Base-by-base conservation (phyloP, 2,113 vertebrate species). In the Trichomycterus rosablanca region DNA sequence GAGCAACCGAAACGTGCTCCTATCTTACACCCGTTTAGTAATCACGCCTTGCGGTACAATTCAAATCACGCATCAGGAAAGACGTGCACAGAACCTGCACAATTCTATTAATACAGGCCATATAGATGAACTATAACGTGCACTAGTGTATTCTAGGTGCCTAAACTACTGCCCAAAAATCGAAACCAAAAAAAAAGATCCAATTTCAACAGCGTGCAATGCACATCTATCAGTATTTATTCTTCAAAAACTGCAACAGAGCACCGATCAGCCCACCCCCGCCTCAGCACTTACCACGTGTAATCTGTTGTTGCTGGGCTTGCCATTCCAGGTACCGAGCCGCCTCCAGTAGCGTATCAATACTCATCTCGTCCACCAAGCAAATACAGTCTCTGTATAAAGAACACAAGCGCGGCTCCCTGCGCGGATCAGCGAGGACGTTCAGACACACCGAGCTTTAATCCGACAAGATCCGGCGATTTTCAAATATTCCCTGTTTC, bases 251-350 rank as follows among this genome's bases (percentile, higher is more conserved):
- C 30, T 10, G 1, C 6, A 34, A 5, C 30, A 1, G 30, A 34
- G n/a, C n/a, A n/a, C 18, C 64, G 20, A 23, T 35, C 16, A 19
- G 32, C 45, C 26, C 11, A 30, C 14, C 74, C 28, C 19, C 20
- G 2, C 46, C 61, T 68, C 37, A 42, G 71, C 73, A n/a, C 92
- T 95, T 77, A 96, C 93, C 93, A 90, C 88, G 91, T 92, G 89
- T 83, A 81, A 83, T 89, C 87, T 92, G 91, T 85, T 94, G 91
- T 83, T 94, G 92, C 89, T 95, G 91, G 79, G 91, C 90, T 83
- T 97, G 92, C 92, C 91, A 95, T 88, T 97, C 93, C 85, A 97
- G 83, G 79, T 90, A 97, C 80, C 92, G 86, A 87, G 93, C 93
- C 79, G 93, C 93, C 84, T 95, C 93, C 84, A 97, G 69, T 65